These are phyloP conservation scores for Bubo bubo DNA, from an alignment of 2,113 vertebrate species.

Conservation along the genomic window DNA sequence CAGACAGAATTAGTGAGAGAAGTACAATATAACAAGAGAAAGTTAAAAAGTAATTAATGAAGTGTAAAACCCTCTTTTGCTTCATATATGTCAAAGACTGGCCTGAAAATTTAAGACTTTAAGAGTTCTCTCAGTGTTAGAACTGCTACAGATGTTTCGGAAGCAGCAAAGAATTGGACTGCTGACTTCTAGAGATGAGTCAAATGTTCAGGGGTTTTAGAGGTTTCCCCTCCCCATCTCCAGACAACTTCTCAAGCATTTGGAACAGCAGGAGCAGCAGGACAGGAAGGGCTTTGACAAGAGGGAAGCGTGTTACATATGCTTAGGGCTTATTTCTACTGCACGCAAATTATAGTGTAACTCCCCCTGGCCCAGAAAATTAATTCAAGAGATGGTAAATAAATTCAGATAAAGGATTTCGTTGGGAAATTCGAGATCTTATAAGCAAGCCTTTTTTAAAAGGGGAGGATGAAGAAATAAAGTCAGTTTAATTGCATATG, in stretches of 20 bases:
- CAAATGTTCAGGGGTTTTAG: not conserved
- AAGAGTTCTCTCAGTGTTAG: not conserved
- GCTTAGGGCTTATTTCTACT: not conserved
- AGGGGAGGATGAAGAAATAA: not conserved
- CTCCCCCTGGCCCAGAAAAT: not conserved
- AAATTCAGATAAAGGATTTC: not conserved
- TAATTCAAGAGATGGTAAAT: not conserved
- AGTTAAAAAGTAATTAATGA: not conserved
- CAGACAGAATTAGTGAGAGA: not conserved
- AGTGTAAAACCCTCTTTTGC: not conserved
- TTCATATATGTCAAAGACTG: not conserved
- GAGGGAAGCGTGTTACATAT: not conserved
- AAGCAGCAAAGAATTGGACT: not conserved
- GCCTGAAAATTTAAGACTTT: not conserved
- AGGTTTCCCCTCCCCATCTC: not conserved
- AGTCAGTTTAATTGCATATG: not conserved
- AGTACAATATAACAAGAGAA: not conserved
- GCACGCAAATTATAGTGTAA: rapidly evolving
- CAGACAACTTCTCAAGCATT: not conserved
- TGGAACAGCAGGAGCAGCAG: not conserved
- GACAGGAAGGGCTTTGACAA: not conserved
- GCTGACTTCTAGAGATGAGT: not conserved
- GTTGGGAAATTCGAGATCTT: not conserved
- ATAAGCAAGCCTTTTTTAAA: not conserved
- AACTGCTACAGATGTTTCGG: not conserved